Evolutionary conservation across 2,888 invertebrate genomes (phyloP).

Genomic region (Drosophila mulleri): DNA sequence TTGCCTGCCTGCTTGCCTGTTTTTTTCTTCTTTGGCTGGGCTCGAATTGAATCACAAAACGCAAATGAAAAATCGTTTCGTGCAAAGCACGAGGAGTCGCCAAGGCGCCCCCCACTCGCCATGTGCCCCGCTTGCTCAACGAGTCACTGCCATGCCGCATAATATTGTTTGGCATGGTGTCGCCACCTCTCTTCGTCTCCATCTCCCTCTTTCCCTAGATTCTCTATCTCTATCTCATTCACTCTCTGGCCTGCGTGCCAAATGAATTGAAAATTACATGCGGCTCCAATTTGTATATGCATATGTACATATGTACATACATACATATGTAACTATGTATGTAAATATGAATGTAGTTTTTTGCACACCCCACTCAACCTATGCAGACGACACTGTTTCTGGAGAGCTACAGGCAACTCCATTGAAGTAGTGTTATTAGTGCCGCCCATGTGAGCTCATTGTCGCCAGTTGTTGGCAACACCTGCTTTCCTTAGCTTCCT

Average conservation of each 20-base stretch:
- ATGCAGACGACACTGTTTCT: not conserved
- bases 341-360: not conserved
- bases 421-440: constrained; percentile 67
- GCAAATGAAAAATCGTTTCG: constrained; percentile 76
- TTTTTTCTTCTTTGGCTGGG: constrained; percentile 5
- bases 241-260: constrained; percentile 63
- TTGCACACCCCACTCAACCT: constrained; percentile 16
- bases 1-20: not conserved
- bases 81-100: constrained; percentile 74
- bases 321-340: too few relatives aligned
- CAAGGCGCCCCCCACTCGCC: constrained; percentile 29
- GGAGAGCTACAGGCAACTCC: constrained; percentile 31
- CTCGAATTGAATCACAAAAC: constrained; percentile 55
- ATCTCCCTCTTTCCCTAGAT: not conserved
- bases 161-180: constrained; percentile 41
- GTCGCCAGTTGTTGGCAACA: constrained; percentile 44
- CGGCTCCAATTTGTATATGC: constrained; percentile 57
- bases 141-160: constrained; percentile 59
- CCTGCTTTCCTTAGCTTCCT: not conserved
- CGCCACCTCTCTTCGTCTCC: constrained; percentile 2
- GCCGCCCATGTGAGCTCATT: constrained; percentile 68
- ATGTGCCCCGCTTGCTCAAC: constrained; percentile 1
- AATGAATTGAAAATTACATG: constrained; percentile 79
- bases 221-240: constrained; percentile 3
- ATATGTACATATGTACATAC: too few relatives aligned